Base-by-base conservation (phyloP, 2,888 invertebrate species). In the Yponomeuta malinellus region DNA sequence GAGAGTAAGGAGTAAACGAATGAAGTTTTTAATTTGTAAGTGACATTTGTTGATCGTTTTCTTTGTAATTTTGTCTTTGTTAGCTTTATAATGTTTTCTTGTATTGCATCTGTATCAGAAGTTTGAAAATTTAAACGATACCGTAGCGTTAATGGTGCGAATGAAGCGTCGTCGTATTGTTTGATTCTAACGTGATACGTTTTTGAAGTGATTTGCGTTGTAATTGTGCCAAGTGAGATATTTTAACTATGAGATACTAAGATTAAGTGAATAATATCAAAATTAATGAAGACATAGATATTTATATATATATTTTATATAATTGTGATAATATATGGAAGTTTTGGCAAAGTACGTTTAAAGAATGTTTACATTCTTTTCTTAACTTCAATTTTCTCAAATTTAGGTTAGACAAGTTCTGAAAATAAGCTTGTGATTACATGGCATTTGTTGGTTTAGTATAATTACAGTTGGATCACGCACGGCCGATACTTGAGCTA, bases 201-300 rank as follows among this genome's bases (percentile, higher is more conserved):
- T 85, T 85, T 85, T 85, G 83, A 83, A 83, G 86, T 85, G 84
- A 85, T 87, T 89, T 89, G 86, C 85, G 87, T 90, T 89, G 85
- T 85, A 84, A 85, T 88, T 90, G 92, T 92, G 92, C 91, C 92
- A 90, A 92, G 90, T 89, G 90, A 90, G 89, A 89, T 91, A 86
- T 88, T 89, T 73, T 88, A 85, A 87, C 78, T 87, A 86, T 85
- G 89, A 87, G 85, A 88, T 83, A 84, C 88, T 90, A 91, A 92
- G 90, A 86, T 90, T 90, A 91, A 91, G 89, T 92, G 90, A 86
- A 88, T 85, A 83, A 88, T 90, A 89, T 90, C 90, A 90, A 90
- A 91, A 89, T 91, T 90, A 85, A 87, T 83, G 81, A 84, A 84
- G 88, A 85, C 85, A 88, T 87, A 88, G 86, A 85, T 89, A 84